Percentiles rank a stretch among this genome's conserved stretches.
Evolutionary conservation across 1,140 invertebrate genomes (phyloP).

Genomic region (Trachymyrmex septentrionalis): DNA sequence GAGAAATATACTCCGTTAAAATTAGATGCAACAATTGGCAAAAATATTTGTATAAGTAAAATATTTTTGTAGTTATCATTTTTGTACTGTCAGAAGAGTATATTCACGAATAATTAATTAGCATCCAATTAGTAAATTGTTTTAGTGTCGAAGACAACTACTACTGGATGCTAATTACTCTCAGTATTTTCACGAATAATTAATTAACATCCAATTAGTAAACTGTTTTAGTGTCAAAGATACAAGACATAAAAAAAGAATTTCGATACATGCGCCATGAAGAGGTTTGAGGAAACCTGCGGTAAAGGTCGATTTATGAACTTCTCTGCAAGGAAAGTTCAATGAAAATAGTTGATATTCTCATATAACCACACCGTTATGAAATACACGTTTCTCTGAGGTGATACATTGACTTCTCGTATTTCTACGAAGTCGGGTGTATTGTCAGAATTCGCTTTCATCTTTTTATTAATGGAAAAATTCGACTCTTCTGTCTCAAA

Average conservation of each 20-base stretch:
- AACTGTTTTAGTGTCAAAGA: not conserved
- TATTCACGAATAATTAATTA: conserved; percentile 30
- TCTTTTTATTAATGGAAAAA: conserved; percentile 19
- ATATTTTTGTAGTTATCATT: not conserved
- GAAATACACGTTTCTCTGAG: conserved; percentile 30
- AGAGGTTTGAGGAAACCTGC: not conserved
- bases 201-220: conserved; percentile 40
- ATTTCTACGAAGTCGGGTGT: conserved; percentile 12
- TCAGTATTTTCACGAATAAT: not conserved
- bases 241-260: not conserved
- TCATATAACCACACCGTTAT: conserved; percentile 42
- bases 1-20: not conserved
- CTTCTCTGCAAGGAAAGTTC: conserved; percentile 16
- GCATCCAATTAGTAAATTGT: conserved; percentile 5
- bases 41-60: not conserved
- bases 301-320: conserved; percentile 36
- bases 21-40: not conserved
- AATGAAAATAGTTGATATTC: conserved; percentile 52
- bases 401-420: conserved; percentile 42
- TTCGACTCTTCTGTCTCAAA: not conserved
- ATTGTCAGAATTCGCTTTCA: conserved; percentile 19
- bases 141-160: not conserved
- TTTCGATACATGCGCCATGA: conserved; percentile 3
- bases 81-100: not conserved
- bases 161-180: too few relatives aligned